Evolutionary conservation across 37 sponge, comb jelly and placozoan species (phyloP).

Genomic region (Mnemiopsis leidyi): DNA sequence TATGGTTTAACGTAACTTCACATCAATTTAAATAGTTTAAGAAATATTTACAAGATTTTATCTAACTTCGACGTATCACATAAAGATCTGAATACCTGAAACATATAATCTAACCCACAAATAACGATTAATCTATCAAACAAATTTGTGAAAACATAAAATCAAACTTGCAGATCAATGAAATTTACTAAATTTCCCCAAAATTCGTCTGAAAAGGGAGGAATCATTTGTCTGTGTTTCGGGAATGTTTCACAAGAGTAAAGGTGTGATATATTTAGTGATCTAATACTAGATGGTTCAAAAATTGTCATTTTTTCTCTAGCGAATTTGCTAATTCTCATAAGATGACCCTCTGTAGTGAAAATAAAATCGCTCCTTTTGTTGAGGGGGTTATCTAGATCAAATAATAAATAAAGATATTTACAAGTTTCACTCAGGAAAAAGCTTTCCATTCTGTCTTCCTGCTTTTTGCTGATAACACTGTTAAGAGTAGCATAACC

Average conservation of each 20-base stretch:
- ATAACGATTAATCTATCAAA: no score
- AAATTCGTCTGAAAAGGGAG: constrained; percentile 51
- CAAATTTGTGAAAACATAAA: no score
- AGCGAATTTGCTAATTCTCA: constrained; percentile 59
- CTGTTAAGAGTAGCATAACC: constrained; percentile 95
- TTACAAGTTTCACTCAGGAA: constrained; percentile 98
- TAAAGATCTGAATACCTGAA: no score
- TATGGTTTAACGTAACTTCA: no score
- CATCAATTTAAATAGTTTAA: no score
- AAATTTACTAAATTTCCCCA: not conserved
- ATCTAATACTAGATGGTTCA: not conserved
- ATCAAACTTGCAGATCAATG: constrained; percentile 14
- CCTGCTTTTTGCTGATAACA: constrained; percentile 83
- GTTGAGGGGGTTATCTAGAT: constrained; percentile 84
- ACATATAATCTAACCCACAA: no score
- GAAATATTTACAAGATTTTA: no score
- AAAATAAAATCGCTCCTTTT: constrained; percentile 77
- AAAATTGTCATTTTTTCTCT: constrained; percentile 22
- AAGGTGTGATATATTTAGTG: constrained; percentile 22
- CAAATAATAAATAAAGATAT: constrained; percentile 93
- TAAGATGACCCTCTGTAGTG: constrained; percentile 93
- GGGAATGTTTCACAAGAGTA: constrained; percentile 57
- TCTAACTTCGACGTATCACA: no score
- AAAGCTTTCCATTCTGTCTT: constrained; percentile 99
- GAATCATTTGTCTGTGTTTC: not conserved